Evolutionary conservation across 2,797 vertebrate genomes (phyloP).

Genomic region (Gadopsis marmoratus): DNA sequence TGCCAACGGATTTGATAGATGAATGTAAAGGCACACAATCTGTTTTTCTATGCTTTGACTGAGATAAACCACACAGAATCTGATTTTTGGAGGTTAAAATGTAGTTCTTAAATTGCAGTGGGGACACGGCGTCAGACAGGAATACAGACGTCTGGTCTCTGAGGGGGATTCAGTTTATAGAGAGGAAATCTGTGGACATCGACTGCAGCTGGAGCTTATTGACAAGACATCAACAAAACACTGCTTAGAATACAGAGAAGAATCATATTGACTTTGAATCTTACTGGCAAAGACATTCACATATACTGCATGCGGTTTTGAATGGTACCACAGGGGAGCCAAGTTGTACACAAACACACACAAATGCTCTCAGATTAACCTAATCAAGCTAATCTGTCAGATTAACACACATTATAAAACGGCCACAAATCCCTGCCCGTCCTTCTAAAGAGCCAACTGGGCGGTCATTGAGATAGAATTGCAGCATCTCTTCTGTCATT

Average conservation of each 20-base stretch:
- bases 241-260: slow-evolving; percentile 25
- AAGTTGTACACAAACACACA: slow-evolving; percentile 10
- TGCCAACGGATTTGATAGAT: slow-evolving; percentile 29
- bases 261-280: slow-evolving; percentile 11
- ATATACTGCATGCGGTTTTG: slow-evolving; percentile 4
- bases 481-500: slow-evolving; percentile 28
- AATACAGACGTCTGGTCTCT: slow-evolving; percentile 28
- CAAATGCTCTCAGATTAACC: slow-evolving; percentile 59
- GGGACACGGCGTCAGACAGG: neutral
- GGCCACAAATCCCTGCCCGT: slow-evolving; percentile 57
- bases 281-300: slow-evolving; percentile 15
- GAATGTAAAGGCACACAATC: slow-evolving; percentile 18
- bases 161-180: slow-evolving; percentile 21
- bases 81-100: slow-evolving; percentile 13
- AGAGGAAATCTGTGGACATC: slow-evolving; percentile 1
- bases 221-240: slow-evolving; percentile 35
- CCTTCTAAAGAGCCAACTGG: slow-evolving; percentile 52
- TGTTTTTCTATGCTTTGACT: slow-evolving; percentile 9
- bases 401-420: slow-evolving; percentile 74
- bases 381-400: slow-evolving; percentile 71
- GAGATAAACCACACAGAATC: slow-evolving; percentile 4
- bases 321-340: neutral
- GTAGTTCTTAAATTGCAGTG: slow-evolving; percentile 19
- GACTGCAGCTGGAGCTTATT: slow-evolving; percentile 30
- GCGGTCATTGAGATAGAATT: slow-evolving; percentile 40